phyloP scores from a whole-genome alignment of 2,113 vertebrate genomes.

The Microtus montanus region DNA sequence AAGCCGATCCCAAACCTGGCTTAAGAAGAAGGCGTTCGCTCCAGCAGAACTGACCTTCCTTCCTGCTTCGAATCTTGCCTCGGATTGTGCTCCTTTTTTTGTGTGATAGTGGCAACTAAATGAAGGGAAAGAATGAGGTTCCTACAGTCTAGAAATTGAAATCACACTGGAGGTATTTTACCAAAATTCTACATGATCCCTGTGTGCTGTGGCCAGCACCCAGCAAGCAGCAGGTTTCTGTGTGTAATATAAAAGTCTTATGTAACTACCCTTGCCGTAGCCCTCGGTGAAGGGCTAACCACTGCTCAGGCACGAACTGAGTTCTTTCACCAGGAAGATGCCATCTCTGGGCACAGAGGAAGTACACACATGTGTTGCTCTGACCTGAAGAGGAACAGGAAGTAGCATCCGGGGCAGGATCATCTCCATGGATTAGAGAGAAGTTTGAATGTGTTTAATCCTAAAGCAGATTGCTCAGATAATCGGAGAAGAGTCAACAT shows the following conservation, averaged over 20 bases:
- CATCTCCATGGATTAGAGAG: neutral
- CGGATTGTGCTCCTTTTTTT: neutral
- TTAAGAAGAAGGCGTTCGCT: neutral
- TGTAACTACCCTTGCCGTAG: neutral
- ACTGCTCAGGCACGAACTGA: neutral
- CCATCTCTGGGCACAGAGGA: accelerated
- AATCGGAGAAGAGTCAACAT: neutral
- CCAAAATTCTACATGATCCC: neutral
- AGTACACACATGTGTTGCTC: accelerated
- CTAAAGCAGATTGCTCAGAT: neutral
- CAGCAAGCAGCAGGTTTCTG: neutral
- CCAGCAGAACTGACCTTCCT: neutral
- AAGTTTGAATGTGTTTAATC: neutral
- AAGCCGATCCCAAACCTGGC: accelerated
- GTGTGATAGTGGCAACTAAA: neutral
- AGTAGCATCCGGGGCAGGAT: neutral
- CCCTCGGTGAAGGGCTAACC: neutral
- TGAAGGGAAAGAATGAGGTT: neutral
- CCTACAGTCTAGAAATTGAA: neutral
- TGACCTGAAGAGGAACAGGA: neutral
- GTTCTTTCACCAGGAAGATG: neutral
- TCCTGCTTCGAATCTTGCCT: neutral
- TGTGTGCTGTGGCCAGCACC: neutral
- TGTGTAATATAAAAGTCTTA: neutral
- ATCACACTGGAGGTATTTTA: neutral